A percentile compares a stretch with the other conserved stretches of the same genome.
Conservation (phyloP, 2,797 vertebrate species). For the Halcyon leucocephala region DNA sequence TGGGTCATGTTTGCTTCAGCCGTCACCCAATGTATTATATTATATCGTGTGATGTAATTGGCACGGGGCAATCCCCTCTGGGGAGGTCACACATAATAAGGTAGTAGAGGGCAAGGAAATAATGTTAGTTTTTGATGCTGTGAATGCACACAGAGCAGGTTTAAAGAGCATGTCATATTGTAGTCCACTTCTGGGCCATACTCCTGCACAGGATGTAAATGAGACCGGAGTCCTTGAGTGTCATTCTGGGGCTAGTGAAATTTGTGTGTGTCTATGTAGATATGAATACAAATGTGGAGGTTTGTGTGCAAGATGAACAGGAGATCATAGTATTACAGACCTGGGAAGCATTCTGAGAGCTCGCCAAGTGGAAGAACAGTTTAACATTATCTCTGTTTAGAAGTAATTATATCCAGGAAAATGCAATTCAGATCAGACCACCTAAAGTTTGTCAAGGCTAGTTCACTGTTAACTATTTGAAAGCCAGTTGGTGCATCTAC, state of each 20-base stretch:
- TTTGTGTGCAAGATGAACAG: background rate
- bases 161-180: accelerated
- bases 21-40: accelerated
- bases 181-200: background rate
- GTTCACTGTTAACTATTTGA: background rate
- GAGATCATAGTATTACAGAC: background rate
- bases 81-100: background rate
- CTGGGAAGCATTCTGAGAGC: background rate
- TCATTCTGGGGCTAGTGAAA: background rate
- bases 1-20: background rate
- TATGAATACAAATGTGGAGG: background rate
- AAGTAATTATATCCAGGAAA: background rate
- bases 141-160: background rate
- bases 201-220: background rate
- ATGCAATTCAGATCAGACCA: background rate
- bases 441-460: background rate
- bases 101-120: background rate
- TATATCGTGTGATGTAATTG: background rate
- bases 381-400: constrained; percentile 17
- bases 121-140: background rate
- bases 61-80: background rate
- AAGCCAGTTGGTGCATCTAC: background rate
- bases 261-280: background rate
- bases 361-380: background rate
- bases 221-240: background rate